Evolutionary conservation across 2,888 invertebrate species (phyloP), one percentile per base, ranked within the genome.

Genomic region (Gymnosoma rotundatum): DNA sequence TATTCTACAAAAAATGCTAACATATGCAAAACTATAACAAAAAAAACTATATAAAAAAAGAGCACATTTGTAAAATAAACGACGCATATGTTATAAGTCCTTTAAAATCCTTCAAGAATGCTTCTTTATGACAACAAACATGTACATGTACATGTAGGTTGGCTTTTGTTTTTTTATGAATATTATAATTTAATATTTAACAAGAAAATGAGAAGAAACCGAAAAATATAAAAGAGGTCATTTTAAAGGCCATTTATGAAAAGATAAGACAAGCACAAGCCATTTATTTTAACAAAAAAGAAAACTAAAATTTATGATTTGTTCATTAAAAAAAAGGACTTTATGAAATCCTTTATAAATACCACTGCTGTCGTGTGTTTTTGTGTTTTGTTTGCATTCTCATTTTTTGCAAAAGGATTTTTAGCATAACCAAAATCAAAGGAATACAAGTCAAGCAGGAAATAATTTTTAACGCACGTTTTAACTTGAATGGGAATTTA

Each of bases 391-490:
- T 21, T 21, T 54, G 20, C 1, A 38, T 38, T 38, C 6, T 25
- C 32, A 8, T 54, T 9, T 8, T 32, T 63, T 54, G 74, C 61
- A 45, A 78, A 78, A 78, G 54, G 78, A 54, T 54, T 78, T 78
- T 69, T 14, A 69, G 18, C 18, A 2, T 48, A 25, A 69, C 36
- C 14, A 4, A 20, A 50, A 16, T 18, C 4, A 73, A 21, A 48
- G 6, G 16, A 48, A 5, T n/a, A 48, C n/a, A 48, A 48, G 5
- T n/a, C 45, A 45, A 58, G 48, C 50, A 63, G 74, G 58, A 75
- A 70, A 69, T 36, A 69, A 75, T 75, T 75, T 38, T 81, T 75
- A 75, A 81, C 81, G 81, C 81, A 81, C 58, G 64, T 75, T 81
- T 80, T 54, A 81, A 75, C 56, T 54, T 75, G 64, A 75, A 75